phyloP scores from a whole-genome alignment of 2,113 vertebrate species.

The Charadrius vociferus region DNA sequence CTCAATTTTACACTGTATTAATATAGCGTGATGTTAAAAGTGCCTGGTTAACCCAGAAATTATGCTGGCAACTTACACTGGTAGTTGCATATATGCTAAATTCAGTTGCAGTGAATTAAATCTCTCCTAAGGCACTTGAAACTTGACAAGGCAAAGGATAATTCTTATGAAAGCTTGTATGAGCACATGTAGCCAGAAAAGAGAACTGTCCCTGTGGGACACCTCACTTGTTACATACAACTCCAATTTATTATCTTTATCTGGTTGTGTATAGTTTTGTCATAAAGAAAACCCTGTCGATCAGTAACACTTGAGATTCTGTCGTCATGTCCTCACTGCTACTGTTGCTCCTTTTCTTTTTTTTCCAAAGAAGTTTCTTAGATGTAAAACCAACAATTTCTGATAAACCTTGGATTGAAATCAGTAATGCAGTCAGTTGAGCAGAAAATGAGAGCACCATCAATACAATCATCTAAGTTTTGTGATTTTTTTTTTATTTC shows the following conservation, averaged over 20 bases:
- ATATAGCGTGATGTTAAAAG: neutral
- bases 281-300: neutral
- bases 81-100: slow-evolving; percentile 1
- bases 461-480: neutral
- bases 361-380: neutral
- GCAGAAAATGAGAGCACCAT: neutral
- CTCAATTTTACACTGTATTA: neutral
- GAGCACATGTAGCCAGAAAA: slow-evolving; percentile 32
- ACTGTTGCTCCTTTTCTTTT: neutral
- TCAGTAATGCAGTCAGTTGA: neutral
- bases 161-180: slow-evolving; percentile 43
- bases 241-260: slow-evolving; percentile 28
- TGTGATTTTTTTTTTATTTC: neutral
- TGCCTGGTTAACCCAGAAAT: slow-evolving; percentile 29
- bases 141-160: slow-evolving; percentile 42
- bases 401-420: neutral
- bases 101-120: slow-evolving; percentile 47
- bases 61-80: neutral
- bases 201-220: neutral
- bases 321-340: neutral
- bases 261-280: neutral
- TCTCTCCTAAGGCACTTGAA: slow-evolving; percentile 34
- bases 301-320: neutral
- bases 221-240: neutral
- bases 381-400: neutral